Base-by-base conservation (phyloP, 2,797 vertebrate species). In the Brachymystax lenok region DNA sequence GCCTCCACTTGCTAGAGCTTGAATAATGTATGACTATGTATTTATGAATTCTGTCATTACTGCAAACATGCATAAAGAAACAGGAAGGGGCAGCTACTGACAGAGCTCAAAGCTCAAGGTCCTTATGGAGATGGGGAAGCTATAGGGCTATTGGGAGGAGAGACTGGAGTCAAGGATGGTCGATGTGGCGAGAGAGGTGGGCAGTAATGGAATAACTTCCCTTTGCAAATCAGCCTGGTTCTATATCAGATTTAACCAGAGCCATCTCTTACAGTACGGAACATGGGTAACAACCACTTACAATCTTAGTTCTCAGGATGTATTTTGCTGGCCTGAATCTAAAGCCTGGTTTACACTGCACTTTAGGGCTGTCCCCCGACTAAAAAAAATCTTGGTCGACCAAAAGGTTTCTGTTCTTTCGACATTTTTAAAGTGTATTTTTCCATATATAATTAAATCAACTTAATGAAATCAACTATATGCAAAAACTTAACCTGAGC, bases 71-170 rank as follows among this genome's bases (percentile, higher is more conserved):
- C 68, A 84, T 66, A 77, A 14, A 77, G 80, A 40, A 61, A 21
- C 69, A 80, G 76, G 76, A 77, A 83, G 67, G 77, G 72, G 75
- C 50, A 51, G 84, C 70, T 88, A 86, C 85, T 90, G 88, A 87
- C 83, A 46, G 71, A 61, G 80, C 80, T 67, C 72, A 10, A 79
- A 73, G 79, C 6, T 83, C 85, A 91, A 88, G 90, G 92, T 87
- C 76, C n/a, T 59, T 54, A 27, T 80, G 51, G 75, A 83, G 74
- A 86, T 59, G 59, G 35, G 59, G 13, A 67, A 33, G 13, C 64
- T 33, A 21, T 51, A 21, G 19, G 56, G 35, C 64, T 33, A n/a
- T 30, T 27, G 69, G 52, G 28, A 72, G 61, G 35, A 78, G 79
- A 66, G 69, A 70, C 69, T 79, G 79, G 77, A 77, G 69, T 73